A percentile compares a stretch with the other conserved stretches of the same genome.
Conservation (phyloP, 1,140 invertebrate species). For the Seison nebaliae region DNA sequence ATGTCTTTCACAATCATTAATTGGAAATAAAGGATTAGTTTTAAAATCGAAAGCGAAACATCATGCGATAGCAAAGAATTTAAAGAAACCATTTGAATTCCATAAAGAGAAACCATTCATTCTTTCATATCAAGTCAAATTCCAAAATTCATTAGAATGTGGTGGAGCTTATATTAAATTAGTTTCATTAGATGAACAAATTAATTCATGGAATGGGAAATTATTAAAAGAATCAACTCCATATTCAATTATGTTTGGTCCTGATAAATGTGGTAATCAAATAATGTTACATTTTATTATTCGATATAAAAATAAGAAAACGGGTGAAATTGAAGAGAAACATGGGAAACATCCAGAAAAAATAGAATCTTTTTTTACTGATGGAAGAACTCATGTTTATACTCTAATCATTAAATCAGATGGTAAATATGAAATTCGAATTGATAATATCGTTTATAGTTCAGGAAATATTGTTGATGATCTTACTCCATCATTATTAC, state of each 20-base stretch:
- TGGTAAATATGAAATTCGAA: slow-evolving; percentile 40
- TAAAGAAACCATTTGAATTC: slow-evolving; percentile 58
- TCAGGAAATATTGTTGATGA: slow-evolving; percentile 60
- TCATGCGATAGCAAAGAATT: slow-evolving; percentile 58
- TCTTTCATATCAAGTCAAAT: slow-evolving; percentile 45
- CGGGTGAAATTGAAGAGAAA: slow-evolving; percentile 45
- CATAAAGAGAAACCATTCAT: slow-evolving; percentile 50
- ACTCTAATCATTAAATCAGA: slow-evolving; percentile 62
- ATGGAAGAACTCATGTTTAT: slow-evolving; percentile 79
- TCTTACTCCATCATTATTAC: slow-evolving; percentile 66
- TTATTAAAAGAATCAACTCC: slow-evolving; percentile 82
- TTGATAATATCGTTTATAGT: slow-evolving; percentile 47
- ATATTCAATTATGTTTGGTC: slow-evolving; percentile 95
- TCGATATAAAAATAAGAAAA: slow-evolving; percentile 70
- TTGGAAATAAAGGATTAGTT: slow-evolving; percentile 58
- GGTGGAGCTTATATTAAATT: slow-evolving; percentile 91
- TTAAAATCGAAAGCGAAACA: slow-evolving; percentile 81
- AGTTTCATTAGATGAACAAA: slow-evolving; percentile 33
- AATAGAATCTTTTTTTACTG: slow-evolving; percentile 62
- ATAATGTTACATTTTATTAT: slow-evolving; percentile 93
- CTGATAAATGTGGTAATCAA: slow-evolving; percentile 89
- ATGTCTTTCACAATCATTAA: slow-evolving; percentile 43
- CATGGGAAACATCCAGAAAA: slow-evolving; percentile 56
- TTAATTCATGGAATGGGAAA: slow-evolving; percentile 39
- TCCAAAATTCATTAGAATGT: slow-evolving; percentile 83